A percentile compares a stretch with the other conserved stretches of the same genome.
Evolutionary conservation across 2,888 invertebrate species (phyloP).

Genomic region (Aphidoletes aphidimyza): DNA sequence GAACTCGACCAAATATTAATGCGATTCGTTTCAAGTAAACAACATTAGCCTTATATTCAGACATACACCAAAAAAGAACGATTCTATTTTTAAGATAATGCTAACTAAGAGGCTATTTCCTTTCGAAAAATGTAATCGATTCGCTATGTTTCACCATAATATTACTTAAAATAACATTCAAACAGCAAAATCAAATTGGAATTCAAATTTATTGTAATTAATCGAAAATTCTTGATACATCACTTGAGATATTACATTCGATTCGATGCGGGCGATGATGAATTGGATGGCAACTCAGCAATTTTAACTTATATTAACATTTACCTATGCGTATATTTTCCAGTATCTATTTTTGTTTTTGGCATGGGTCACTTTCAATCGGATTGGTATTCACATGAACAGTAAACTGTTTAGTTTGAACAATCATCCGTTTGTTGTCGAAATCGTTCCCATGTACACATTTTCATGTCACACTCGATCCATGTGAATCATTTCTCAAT

Average conservation of each 20-base stretch:
- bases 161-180: neutral
- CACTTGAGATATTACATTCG: neutral
- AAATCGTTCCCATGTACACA: neutral
- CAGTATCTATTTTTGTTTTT: too few species aligned
- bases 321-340: too few species aligned
- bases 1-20: neutral
- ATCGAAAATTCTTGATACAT: neutral
- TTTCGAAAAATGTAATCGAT: too few species aligned
- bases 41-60: neutral
- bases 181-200: too few species aligned
- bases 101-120: neutral
- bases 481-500: neutral
- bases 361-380: too few species aligned
- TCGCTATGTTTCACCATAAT: too few species aligned
- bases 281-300: too few species aligned
- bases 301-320: too few species aligned
- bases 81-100: neutral
- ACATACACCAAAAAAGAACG: neutral
- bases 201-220: neutral
- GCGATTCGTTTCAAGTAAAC: neutral
- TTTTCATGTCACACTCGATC: neutral
- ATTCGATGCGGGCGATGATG: neutral
- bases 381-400: neutral
- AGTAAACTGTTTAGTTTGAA: neutral
- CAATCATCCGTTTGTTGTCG: neutral